A percentile compares a stretch with the other conserved stretches of the same genome.
Conservation (phyloP, 2,888 invertebrate genomes). For the Zele albiditarsus region DNA sequence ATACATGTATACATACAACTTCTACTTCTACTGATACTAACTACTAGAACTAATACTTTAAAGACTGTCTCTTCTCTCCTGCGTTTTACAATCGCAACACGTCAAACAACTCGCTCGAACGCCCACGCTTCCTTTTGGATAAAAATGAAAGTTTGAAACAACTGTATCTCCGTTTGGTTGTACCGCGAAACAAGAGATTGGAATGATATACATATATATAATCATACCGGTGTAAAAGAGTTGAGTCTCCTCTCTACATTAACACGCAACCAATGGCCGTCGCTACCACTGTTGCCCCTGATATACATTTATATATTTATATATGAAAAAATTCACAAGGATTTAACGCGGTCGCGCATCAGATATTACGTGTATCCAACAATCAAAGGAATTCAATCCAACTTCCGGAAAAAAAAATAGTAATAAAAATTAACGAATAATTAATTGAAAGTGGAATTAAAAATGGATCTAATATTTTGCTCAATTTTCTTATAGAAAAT, state of each 20-base stretch:
- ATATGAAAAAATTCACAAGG: neutral
- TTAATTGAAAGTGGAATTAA: too few species aligned
- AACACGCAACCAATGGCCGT: neutral
- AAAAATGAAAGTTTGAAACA: conserved; percentile 54
- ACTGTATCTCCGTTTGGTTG: conserved; percentile 16
- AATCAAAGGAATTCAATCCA: neutral
- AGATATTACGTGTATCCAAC: neutral
- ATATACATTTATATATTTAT: neutral
- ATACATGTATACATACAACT: neutral
- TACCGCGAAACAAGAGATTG: conserved; percentile 26
- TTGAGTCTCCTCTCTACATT: conserved; percentile 1
- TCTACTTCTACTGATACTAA: neutral
- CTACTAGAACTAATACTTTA: conserved; percentile 9
- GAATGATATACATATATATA: conserved; percentile 11
- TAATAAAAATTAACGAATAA: neutral
- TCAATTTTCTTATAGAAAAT: too few species aligned
- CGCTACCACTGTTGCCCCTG: neutral
- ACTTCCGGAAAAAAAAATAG: neutral
- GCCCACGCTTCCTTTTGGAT: conserved; percentile 50
- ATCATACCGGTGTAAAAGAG: conserved; percentile 7
- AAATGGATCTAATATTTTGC: too few species aligned
- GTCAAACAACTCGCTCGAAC: conserved; percentile 47
- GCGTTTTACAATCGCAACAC: conserved; percentile 36
- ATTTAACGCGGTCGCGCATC: neutral
- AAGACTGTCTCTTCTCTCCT: conserved; percentile 18